A percentile compares a stretch with the other conserved stretches of the same genome.
phyloP scores from a whole-genome alignment of 2,888 invertebrate genomes.

The Leucoma salicis region DNA sequence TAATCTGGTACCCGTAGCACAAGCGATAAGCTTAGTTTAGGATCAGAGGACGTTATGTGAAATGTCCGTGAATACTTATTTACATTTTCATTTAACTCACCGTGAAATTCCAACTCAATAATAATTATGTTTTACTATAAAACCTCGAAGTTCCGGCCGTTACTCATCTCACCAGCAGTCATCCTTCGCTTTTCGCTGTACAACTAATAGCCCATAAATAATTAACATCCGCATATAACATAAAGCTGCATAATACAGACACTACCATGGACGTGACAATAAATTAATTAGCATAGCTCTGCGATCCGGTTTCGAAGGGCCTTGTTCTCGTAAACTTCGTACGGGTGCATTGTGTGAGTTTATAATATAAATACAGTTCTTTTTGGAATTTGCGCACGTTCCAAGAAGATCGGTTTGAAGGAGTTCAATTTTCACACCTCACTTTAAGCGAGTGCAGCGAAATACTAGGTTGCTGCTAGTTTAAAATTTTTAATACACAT shows the following conservation, averaged over 20 bases:
- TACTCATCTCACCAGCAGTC: slow-evolving; percentile 2
- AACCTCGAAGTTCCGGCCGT: slow-evolving; percentile 3
- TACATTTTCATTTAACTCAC: too few relatives aligned
- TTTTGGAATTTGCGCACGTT: background rate
- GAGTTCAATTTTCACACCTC: too few relatives aligned
- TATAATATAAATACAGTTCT: background rate
- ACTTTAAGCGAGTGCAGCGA: too few relatives aligned
- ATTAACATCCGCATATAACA: slow-evolving; percentile 43
- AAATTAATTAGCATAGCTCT: slow-evolving; percentile 63
- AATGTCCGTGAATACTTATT: too few relatives aligned
- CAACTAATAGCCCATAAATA: slow-evolving; percentile 34
- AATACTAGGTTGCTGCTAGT: too few relatives aligned
- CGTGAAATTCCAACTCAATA: too few relatives aligned
- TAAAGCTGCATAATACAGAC: slow-evolving; percentile 35
- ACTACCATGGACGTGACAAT: slow-evolving; percentile 51
- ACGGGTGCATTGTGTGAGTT: background rate
- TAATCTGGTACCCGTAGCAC: too few relatives aligned
- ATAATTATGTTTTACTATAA: background rate
- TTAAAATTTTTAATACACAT: too few relatives aligned
- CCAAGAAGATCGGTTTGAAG: too few relatives aligned
- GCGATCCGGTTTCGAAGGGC: slow-evolving; percentile 40
- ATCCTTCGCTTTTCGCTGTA: slow-evolving; percentile 9
- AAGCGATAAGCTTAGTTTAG: too few relatives aligned
- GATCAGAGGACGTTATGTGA: too few relatives aligned
- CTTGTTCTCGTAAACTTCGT: slow-evolving; percentile 5